A percentile compares a stretch with the other conserved stretches of the same genome.
Evolutionary conservation across 2,113 vertebrate genomes (phyloP).

Genomic region (Coregonus clupeaformis): DNA sequence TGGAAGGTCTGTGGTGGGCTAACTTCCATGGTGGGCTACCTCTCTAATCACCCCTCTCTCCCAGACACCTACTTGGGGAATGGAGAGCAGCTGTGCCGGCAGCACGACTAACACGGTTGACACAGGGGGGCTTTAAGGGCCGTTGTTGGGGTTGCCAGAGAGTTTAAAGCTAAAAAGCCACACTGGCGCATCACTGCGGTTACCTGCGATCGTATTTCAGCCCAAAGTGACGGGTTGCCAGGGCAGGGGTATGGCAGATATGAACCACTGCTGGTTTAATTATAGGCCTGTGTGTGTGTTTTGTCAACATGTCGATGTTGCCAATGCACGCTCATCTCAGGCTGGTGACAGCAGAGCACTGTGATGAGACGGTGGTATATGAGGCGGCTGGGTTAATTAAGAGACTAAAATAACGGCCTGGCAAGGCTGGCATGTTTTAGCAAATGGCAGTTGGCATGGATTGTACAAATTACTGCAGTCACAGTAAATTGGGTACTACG

Average conservation of each 20-base stretch:
- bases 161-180: neutral
- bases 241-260: constrained; percentile 15
- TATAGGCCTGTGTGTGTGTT: constrained; percentile 49
- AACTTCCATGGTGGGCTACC: neutral
- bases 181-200: constrained; percentile 1
- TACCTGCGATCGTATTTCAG: constrained; percentile 51
- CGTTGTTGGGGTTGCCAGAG: too few relatives aligned
- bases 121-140: constrained; percentile 14
- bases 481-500: too few relatives aligned
- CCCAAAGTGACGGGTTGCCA: constrained; percentile 19
- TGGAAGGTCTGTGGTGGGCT: neutral
- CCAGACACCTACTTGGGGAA: constrained; percentile 25
- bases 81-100: constrained; percentile 8
- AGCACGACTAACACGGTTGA: constrained; percentile 2
- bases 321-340: constrained; percentile 22
- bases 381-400: constrained; percentile 38
- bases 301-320: constrained; percentile 46
- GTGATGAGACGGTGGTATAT: constrained; percentile 6
- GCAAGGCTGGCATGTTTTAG: neutral
- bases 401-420: neutral
- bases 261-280: constrained; percentile 53
- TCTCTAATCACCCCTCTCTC: neutral
- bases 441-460: too few relatives aligned
- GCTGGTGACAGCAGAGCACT: constrained; percentile 45
- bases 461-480: too few relatives aligned